Evolutionary conservation across 2,888 invertebrate species (phyloP).

Genomic region (Oscheius sp.): DNA sequence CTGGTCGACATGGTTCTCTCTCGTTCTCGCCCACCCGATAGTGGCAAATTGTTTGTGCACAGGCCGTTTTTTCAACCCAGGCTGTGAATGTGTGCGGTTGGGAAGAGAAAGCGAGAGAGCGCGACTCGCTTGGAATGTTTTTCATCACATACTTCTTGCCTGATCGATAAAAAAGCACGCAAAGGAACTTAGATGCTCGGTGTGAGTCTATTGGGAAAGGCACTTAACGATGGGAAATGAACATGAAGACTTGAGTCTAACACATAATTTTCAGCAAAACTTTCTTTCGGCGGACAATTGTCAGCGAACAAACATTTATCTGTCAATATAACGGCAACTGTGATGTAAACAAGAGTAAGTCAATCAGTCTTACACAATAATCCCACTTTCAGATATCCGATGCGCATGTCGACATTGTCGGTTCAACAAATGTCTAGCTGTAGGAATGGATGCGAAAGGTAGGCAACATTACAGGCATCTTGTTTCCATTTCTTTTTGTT

Average conservation of each 20-base stretch:
- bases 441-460: conserved; percentile 70
- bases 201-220: not conserved
- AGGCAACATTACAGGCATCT: conserved; percentile 14
- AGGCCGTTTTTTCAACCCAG: conserved; percentile 30
- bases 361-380: not conserved
- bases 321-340: conserved; percentile 70
- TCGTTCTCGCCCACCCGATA: too few species aligned
- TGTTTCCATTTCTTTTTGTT: not conserved
- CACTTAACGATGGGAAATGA: not conserved
- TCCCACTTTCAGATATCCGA: conserved; percentile 56
- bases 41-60: conserved; percentile 30
- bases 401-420: conserved; percentile 69
- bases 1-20: too few species aligned
- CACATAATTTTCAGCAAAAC: conserved; percentile 61
- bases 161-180: conserved; percentile 10
- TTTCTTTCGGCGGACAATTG: conserved; percentile 69
- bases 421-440: conserved; percentile 68
- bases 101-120: conserved; percentile 20
- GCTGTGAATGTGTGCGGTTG: conserved; percentile 29
- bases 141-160: not conserved
- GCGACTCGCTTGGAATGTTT: conserved; percentile 27
- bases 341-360: conserved; percentile 69
- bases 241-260: not conserved
- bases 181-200: not conserved
- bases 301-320: conserved; percentile 69